phyloP scores from a whole-genome alignment of 2,797 vertebrate species.

The Labeo calbasu region DNA sequence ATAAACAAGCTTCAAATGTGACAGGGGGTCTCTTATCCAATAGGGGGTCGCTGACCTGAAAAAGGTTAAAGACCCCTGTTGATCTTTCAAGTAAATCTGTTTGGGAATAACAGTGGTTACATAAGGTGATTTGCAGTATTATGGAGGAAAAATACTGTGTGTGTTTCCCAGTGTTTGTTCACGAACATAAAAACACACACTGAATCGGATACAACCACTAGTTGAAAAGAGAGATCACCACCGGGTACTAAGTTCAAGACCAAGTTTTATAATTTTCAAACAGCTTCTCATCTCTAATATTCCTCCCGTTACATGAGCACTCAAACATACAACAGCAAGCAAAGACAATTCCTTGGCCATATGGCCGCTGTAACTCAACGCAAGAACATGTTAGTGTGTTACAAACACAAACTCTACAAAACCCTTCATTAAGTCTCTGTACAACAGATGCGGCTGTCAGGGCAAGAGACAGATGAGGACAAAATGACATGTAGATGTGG shows the following conservation, averaged over 20 bases:
- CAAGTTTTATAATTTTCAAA: neutral
- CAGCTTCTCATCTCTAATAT: conserved; percentile 25
- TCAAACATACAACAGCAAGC: conserved; percentile 22
- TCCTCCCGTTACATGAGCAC: conserved; percentile 21
- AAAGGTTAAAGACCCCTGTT: conserved; percentile 13
- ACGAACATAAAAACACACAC: neutral
- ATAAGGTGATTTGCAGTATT: conserved; percentile 52
- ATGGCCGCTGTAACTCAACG: conserved; percentile 19
- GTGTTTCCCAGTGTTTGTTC: neutral
- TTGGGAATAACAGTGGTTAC: conserved; percentile 18
- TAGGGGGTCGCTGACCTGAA: neutral
- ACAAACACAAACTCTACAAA: conserved; percentile 42
- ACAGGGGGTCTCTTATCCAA: neutral
- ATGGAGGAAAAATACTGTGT: conserved; percentile 5
- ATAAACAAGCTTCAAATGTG: neutral
- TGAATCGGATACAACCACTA: neutral
- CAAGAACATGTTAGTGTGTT: conserved; percentile 26
- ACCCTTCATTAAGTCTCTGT: conserved; percentile 38
- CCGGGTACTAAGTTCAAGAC: neutral
- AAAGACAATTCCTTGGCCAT: conserved; percentile 28
- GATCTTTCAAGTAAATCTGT: conserved; percentile 9
- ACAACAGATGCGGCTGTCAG: conserved; percentile 48
- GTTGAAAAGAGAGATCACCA: neutral
- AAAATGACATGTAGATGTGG: conserved; percentile 49
- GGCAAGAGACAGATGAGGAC: conserved; percentile 41